Evolutionary conservation across 1,140 invertebrate genomes (phyloP).

Genomic region (Zaprionus capensis): DNA sequence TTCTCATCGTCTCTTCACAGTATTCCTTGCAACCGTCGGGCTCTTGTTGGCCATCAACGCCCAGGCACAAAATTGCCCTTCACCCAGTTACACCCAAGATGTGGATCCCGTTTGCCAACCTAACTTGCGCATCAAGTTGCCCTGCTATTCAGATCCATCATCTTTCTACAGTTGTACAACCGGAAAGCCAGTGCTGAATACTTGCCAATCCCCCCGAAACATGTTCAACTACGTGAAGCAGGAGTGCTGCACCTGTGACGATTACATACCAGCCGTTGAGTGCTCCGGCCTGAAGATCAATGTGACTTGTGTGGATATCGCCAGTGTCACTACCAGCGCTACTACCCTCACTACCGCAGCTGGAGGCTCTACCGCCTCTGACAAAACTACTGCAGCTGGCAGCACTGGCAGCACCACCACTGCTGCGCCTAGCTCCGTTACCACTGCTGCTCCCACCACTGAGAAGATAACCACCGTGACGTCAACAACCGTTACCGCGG

Average conservation of each 20-base stretch:
- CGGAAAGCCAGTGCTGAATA: background rate
- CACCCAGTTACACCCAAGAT: conserved; percentile 36
- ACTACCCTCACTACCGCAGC: background rate
- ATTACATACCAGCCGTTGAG: conserved; percentile 42
- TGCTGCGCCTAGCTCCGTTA: background rate
- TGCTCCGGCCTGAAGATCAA: conserved; percentile 25
- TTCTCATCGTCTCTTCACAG: conserved; percentile 17
- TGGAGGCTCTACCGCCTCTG: background rate
- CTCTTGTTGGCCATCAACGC: conserved; percentile 56
- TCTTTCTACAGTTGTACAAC: conserved; percentile 40
- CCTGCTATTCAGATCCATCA: conserved; percentile 52
- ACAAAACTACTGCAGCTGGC: conserved; percentile 5
- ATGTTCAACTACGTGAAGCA: conserved; percentile 54
- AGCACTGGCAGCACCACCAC: background rate
- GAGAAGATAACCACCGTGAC: background rate
- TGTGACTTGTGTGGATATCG: conserved; percentile 24
- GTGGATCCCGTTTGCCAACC: conserved; percentile 36
- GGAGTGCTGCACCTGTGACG: conserved; percentile 28
- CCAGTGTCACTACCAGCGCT: background rate
- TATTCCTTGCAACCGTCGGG: conserved; percentile 50
- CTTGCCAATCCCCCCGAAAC: background rate
- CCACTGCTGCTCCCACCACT: background rate
- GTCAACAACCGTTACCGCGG: background rate
- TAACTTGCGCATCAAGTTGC: conserved; percentile 28
- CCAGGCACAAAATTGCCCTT: conserved; percentile 16